Conservation (phyloP, 1,140 invertebrate species). For the Apis florea region DNA sequence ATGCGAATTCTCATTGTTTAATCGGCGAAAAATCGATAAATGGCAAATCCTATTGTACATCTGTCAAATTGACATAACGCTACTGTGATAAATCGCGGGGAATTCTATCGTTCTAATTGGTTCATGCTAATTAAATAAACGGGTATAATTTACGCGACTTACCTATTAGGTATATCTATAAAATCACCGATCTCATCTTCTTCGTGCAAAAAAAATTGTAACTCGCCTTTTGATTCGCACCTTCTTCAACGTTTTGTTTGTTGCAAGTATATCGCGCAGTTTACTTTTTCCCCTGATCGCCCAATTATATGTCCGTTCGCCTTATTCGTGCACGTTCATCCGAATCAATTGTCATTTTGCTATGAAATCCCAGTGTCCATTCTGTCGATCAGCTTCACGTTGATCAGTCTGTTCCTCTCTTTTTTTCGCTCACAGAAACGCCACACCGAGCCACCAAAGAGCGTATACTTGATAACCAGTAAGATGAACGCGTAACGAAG, state of each 20-base stretch:
- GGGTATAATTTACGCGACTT: conserved; percentile 14
- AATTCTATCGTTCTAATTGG: background rate
- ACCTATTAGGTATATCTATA: conserved; percentile 34
- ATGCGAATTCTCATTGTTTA: background rate
- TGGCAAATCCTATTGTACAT: conserved; percentile 27
- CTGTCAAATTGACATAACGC: conserved; percentile 32
- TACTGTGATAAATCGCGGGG: background rate
- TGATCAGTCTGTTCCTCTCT: background rate
- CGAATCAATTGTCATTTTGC: conserved; percentile 18
- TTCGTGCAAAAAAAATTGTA: background rate
- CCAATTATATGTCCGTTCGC: conserved; percentile 21
- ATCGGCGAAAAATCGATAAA: conserved; percentile 47
- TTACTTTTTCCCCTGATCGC: background rate
- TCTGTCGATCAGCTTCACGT: conserved; percentile 9
- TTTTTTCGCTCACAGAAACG: conserved; percentile 60
- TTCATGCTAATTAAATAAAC: conserved; percentile 45
- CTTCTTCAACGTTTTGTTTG: background rate
- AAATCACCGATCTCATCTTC: conserved; percentile 45
- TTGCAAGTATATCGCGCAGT: background rate
- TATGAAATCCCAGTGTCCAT: conserved; percentile 45
- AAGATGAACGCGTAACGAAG: conserved; percentile 67
- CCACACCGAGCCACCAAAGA: conserved; percentile 64
- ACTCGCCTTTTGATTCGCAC: background rate
- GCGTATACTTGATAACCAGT: conserved; percentile 70
- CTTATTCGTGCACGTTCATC: background rate